Percentiles rank a stretch among this genome's conserved stretches.
These are phyloP conservation scores for Hypsopygia costalis DNA, from an alignment of 2,888 invertebrate species.

Conservation along the genomic window DNA sequence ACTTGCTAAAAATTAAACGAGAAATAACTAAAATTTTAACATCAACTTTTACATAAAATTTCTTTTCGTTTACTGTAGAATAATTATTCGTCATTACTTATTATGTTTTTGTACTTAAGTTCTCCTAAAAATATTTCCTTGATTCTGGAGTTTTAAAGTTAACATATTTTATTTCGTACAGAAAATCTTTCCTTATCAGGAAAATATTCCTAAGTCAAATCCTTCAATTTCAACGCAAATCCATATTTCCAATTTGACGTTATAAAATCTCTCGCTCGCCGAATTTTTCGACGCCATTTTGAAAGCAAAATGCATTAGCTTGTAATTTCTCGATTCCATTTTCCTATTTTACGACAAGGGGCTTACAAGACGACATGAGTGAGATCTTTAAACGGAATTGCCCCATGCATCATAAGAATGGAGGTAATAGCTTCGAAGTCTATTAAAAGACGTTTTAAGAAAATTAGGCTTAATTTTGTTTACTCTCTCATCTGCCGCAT, in stretches of 20 bases:
- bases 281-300: constrained; percentile 2
- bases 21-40: no score
- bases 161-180: no score
- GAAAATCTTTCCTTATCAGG: no score
- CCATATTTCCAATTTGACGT: constrained; percentile 1
- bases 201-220: not conserved
- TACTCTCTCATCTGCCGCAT: no score
- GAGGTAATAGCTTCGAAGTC: not conserved
- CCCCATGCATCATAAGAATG: constrained; percentile 21
- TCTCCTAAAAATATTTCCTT: no score
- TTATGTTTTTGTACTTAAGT: no score
- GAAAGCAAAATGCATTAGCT: constrained; percentile 5
- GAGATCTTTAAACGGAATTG: constrained; percentile 38
- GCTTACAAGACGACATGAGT: constrained; percentile 22
- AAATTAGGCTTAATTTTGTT: not conserved
- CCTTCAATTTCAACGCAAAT: not conserved
- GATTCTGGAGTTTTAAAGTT: not conserved
- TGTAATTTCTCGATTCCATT: constrained; percentile 22
- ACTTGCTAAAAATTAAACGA: no score
- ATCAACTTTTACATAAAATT: no score
- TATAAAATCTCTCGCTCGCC: not conserved
- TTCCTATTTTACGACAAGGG: constrained; percentile 21
- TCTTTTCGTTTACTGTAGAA: no score
- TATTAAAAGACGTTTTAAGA: not conserved
- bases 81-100: no score